Evolutionary conservation across 2,888 invertebrate species (phyloP).

Genomic region (Dusona sp.): DNA sequence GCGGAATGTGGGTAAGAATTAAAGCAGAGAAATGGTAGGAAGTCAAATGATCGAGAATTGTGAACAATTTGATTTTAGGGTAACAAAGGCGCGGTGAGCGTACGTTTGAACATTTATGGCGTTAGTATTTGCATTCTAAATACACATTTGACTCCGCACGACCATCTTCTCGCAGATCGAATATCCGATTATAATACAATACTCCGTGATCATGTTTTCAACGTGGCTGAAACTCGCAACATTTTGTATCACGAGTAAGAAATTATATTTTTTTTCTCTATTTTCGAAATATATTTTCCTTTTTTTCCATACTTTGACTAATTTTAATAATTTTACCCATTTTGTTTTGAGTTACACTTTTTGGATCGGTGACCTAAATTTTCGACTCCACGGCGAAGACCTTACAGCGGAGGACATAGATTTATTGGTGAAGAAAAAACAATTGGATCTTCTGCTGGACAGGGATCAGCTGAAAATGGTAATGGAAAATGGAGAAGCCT

Average conservation of each 20-base stretch:
- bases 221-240: constrained; percentile 90
- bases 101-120: constrained; percentile 94
- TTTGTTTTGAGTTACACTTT: constrained; percentile 90
- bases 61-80: constrained; percentile 88
- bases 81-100: constrained; percentile 97
- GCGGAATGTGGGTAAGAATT: constrained; percentile 94
- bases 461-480: constrained; percentile 92
- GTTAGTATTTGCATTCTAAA: constrained; percentile 95
- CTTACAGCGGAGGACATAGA: constrained; percentile 89
- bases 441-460: constrained; percentile 88
- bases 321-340: background rate
- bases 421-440: constrained; percentile 87
- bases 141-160: constrained; percentile 96
- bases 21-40: constrained; percentile 87
- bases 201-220: constrained; percentile 92
- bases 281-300: background rate
- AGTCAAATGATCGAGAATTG: background rate
- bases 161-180: constrained; percentile 92
- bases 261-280: background rate
- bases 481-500: constrained; percentile 91
- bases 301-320: background rate
- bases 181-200: constrained; percentile 95
- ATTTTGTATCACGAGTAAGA: constrained; percentile 95
- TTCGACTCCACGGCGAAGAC: constrained; percentile 90
- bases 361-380: constrained; percentile 97